Evolutionary conservation across 2,797 vertebrate genomes (phyloP), one percentile per base, ranked within the genome.

Genomic region (Chloroceryle amazona): DNA sequence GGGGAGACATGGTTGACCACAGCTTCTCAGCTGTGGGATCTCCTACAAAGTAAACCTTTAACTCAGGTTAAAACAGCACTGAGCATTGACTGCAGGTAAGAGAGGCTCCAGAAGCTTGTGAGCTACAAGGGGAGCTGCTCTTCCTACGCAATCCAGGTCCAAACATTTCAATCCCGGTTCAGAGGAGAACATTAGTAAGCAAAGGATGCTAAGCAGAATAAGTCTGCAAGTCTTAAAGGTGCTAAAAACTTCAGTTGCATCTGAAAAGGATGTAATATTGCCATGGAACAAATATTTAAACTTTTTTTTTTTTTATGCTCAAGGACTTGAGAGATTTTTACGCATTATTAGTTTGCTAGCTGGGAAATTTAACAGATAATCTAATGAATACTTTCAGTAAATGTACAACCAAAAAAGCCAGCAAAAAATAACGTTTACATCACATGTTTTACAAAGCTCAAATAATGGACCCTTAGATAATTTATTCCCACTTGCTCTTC

Each of bases 311-410:
- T 68, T 65, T 29, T 9, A 81, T 37, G 26, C 4, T 13, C 68
- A 41, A 65, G 72, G 71, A 96, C 93, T 94, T 94, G 44, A 72
- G 83, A 84, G 70, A 86, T 93, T 90, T 90, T 82, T 72, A 87
- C 46, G 58, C 72, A 74, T 78, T 95, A 95, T 94, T 96, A 95
- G 60, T 80, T 93, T 85, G 78, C 46, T 73, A 85, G 51, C 78
- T 74, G 74, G 72, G 88, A 95, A 96, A 96, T 92, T 74, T 91
- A 91, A 86, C 74, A 94, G 61, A 85, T 92, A 95, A 92, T 92
- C 72, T 92, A 95, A 96, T 62, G 41, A 91, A 84, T 80, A 82
- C 46, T 74, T 26, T 86, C 75, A 80, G 52, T 46, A 72, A 89
- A 80, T 28, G 75, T 49, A 76, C 61, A 87, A 87, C 25, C 23